These are phyloP conservation scores for Lacanobia oleracea DNA, from an alignment of 2,888 invertebrate species.

Conservation along the genomic window DNA sequence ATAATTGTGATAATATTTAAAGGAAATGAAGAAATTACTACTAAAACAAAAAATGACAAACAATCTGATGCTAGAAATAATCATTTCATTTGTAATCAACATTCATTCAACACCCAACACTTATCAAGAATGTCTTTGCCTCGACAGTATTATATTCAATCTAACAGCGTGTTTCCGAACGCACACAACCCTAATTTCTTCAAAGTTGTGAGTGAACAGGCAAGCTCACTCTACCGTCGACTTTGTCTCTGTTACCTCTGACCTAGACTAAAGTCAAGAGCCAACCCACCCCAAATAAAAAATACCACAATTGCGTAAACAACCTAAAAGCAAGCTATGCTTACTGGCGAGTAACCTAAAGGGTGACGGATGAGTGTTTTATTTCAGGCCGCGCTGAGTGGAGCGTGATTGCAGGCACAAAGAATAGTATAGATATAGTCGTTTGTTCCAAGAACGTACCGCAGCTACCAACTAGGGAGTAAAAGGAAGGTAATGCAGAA, in stretches of 20 bases:
- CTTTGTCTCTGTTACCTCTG: no score
- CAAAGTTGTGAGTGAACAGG: no score
- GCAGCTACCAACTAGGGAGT: neutral
- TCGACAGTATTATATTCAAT: neutral
- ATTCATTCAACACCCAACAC: neutral
- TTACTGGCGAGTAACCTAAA: conserved; percentile 17
- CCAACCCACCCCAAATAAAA: no score
- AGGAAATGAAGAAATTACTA: no score
- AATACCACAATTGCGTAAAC: neutral
- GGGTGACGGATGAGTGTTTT: conserved; percentile 51
- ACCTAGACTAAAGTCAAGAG: no score
- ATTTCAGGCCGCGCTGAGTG: conserved; percentile 43
- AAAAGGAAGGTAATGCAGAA: conserved; percentile 24
- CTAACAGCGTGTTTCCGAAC: no score
- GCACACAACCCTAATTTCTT: no score
- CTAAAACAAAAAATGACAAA: no score
- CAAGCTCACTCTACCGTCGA: no score
- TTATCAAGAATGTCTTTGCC: neutral
- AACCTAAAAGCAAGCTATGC: neutral
- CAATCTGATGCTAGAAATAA: neutral
- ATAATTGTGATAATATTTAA: no score
- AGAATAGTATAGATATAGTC: conserved; percentile 36
- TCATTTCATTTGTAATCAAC: no score
- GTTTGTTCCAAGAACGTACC: conserved; percentile 44
- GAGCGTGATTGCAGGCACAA: conserved; percentile 50